Base-by-base conservation (phyloP, 1,140 invertebrate genomes). In the Philaenus spumarius region DNA sequence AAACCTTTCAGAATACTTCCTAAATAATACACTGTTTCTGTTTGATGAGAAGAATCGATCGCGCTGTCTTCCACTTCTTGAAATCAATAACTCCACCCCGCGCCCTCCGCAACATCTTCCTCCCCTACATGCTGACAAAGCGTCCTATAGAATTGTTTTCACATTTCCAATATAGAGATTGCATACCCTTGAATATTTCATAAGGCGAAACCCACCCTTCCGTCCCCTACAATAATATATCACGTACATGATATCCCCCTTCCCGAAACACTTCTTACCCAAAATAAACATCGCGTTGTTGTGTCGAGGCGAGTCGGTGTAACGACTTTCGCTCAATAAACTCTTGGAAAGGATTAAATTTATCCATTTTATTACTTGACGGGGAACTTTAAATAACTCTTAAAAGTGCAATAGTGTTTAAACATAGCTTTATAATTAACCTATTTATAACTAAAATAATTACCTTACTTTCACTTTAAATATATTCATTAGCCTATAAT, bases 171-270 rank as follows among this genome's bases (percentile, higher is more conserved):
- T 45, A 45, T 51, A 51, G 48, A 51, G 48, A 51, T 51, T 51
- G 48, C 48, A 51, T 51, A 51, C 48, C 37, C 37, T 19, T 47
- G 48, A 51, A 51, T 51, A 51, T 51, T 51, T 51, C 48, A 51
- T 51, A 51, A 34, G 48, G 48, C 2, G 30, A 12, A 43, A 14
- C n/a, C 40, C 40, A 14, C n/a, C 40, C 40, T 23, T 2, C 37
- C n/a, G n/a, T 34, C 5, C 48, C 11, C 48, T 51, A 34, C 48
- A 51, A 51, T 51, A 51, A 51, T 51, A 51, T 34, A 51, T 51
- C 48, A 19, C 24, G 37, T 51, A 51, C 48, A 51, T 51, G 48
- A 34, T 34, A 24, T 34, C 45, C 19, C 19, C 45, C 7, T 7
- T 23, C 45, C 22, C 26, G 26, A 47, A 47, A 23, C 9, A 23